A percentile compares a stretch with the other conserved stretches of the same genome.
phyloP scores from a whole-genome alignment of 2,113 vertebrate species.

The Noctilio leporinus region DNA sequence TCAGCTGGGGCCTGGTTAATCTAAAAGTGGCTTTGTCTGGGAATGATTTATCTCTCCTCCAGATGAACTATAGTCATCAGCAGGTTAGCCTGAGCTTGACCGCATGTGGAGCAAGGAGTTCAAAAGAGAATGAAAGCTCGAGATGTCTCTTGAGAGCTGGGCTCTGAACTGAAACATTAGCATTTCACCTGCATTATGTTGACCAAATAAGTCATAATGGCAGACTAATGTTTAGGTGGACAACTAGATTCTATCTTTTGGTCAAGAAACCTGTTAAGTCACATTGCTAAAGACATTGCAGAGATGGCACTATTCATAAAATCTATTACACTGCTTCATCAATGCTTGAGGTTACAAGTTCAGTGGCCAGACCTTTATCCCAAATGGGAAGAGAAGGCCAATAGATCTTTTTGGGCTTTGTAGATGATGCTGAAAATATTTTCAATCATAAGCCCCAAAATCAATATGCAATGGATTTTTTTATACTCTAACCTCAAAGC shows the following conservation, averaged over 20 bases:
- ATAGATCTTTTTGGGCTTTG: neutral
- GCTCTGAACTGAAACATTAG: neutral
- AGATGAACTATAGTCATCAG: neutral
- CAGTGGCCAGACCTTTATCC: neutral
- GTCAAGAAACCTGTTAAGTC: neutral
- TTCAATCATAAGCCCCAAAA: neutral
- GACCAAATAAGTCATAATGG: neutral
- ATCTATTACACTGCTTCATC: neutral
- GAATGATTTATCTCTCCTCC: neutral
- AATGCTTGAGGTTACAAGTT: neutral
- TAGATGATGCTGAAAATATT: neutral
- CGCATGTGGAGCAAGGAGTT: neutral
- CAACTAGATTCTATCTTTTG: neutral
- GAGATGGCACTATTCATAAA: neutral
- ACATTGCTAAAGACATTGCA: neutral
- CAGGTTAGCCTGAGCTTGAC: neutral
- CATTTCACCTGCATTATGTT: neutral
- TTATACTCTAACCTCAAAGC: neutral
- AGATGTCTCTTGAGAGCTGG: neutral
- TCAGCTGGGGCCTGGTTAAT: neutral
- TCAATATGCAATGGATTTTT: neutral
- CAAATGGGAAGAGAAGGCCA: neutral
- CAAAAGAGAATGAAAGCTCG: neutral
- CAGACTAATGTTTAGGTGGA: neutral
- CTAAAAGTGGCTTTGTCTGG: neutral